Percentiles rank a stretch among this genome's conserved stretches.
phyloP scores from a whole-genome alignment of 1,140 invertebrate genomes.

The Drosophila bocki region DNA sequence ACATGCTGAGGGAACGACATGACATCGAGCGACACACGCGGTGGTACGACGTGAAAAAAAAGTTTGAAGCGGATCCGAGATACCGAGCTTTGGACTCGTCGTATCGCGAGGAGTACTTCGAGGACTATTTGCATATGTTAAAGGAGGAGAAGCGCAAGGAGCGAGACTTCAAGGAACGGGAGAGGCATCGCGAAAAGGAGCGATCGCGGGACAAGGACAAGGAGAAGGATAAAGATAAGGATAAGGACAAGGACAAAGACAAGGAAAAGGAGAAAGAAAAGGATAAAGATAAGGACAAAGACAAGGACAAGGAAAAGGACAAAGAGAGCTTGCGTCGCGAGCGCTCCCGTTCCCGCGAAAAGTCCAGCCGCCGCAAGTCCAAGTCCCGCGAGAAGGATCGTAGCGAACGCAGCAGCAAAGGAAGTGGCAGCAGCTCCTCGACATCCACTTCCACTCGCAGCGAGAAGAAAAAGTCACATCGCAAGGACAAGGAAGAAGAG shows the following conservation, averaged over 20 bases:
- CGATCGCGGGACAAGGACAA: slow-evolving; percentile 64
- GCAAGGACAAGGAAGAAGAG: slow-evolving; percentile 88
- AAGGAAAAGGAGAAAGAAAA: slow-evolving; percentile 54
- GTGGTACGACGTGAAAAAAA: slow-evolving; percentile 98
- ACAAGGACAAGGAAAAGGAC: slow-evolving; percentile 73
- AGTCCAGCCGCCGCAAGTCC: slow-evolving; percentile 87
- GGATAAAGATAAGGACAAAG: slow-evolving; percentile 61
- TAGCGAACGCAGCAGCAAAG: slow-evolving; percentile 85
- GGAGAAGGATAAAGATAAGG: slow-evolving; percentile 80
- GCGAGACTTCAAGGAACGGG: slow-evolving; percentile 77
- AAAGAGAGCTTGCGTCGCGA: slow-evolving; percentile 86
- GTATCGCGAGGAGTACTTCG: slow-evolving; percentile 97
- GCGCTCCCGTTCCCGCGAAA: slow-evolving; percentile 87
- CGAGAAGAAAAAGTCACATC: slow-evolving; percentile 88
- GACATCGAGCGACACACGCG: slow-evolving; percentile 94
- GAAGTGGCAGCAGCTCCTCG: slow-evolving; percentile 45
- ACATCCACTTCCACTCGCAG: slow-evolving; percentile 73
- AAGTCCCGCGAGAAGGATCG: slow-evolving; percentile 87
- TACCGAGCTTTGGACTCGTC: slow-evolving; percentile 95
- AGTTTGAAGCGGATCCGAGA: slow-evolving; percentile 94
- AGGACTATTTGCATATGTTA: slow-evolving; percentile 93
- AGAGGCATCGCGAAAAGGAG: slow-evolving; percentile 80
- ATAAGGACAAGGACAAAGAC: slow-evolving; percentile 77
- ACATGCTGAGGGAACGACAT: slow-evolving; percentile 89
- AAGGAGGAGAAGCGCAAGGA: slow-evolving; percentile 91